Base-by-base conservation (phyloP, 2,797 vertebrate genomes). In the Serranus cabrilla region DNA sequence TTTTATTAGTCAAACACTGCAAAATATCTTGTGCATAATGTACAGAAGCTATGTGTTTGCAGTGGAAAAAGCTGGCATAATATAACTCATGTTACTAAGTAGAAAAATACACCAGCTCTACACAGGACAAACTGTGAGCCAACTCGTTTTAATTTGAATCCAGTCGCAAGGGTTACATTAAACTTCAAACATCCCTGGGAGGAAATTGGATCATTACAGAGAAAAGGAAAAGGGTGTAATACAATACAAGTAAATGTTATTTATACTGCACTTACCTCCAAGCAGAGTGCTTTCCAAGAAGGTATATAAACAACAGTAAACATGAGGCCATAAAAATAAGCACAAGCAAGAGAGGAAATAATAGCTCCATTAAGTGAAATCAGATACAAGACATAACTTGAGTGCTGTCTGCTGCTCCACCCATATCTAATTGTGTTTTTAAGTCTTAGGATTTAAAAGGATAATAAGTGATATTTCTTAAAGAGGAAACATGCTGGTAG, bases 321-420 rank as follows among this genome's bases (percentile, higher is more conserved):
- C 45, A 71, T 1, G 1, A 74, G 57, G 62, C 80, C 74, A 87
- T 80, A 73, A 82, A 84, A 80, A 45, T 58, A 72, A 61, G 54
- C 70, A 50, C 46, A 55, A 52, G 68, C 54, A 37, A 27, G 55
- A 63, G 47, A 76, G 63, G 65, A 65, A 71, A 75, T 74, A 66
- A 66, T 37, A 75, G 61, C 64, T 75, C 76, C 59, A 78, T 76
- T 70, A 76, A 59, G 47, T 43, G 59, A 78, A 83, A 75, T 86
- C 70, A 63, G 63, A 80, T 81, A 69, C 51, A 67, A 80, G 69
- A 60, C 25, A 40, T 56, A 64, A 76, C 42, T 55, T 37, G 54
- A 45, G 56, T 18, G 51, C 49, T 23, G 63, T 71, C 58, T 67
- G 42, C 18, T 20, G 18, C 39, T 74, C 27, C 58, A 76, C 45